A percentile compares a stretch with the other conserved stretches of the same genome.
These are phyloP conservation scores for Drosophila ustulata DNA, from an alignment of 2,888 invertebrate species.

Conservation along the genomic window DNA sequence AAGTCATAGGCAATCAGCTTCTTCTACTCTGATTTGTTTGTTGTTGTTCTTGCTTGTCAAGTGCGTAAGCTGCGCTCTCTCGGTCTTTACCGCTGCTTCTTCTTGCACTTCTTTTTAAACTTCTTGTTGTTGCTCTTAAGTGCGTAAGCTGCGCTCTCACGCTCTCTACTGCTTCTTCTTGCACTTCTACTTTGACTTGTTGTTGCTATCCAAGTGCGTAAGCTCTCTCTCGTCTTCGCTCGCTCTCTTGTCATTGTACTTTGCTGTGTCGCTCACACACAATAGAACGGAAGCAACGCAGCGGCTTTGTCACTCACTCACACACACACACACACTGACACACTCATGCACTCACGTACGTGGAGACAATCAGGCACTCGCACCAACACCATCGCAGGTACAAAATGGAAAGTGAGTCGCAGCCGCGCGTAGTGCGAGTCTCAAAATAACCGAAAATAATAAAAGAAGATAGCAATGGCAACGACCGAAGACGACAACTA, in stretches of 20 bases:
- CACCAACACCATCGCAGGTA: constrained; percentile 61
- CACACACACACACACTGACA: constrained; percentile 19
- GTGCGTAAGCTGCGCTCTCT: constrained; percentile 57
- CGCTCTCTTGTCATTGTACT: constrained; percentile 31
- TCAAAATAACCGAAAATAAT: constrained; percentile 67
- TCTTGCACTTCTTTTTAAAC: neutral
- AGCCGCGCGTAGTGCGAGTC: constrained; percentile 40
- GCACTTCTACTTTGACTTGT: neutral
- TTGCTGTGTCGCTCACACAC: constrained; percentile 40
- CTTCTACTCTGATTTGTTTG: constrained; percentile 3
- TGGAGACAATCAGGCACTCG: constrained; percentile 36
- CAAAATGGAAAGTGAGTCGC: constrained; percentile 76
- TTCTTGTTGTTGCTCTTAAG: neutral
- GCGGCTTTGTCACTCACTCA: constrained; percentile 67
- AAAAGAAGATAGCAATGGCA: constrained; percentile 72
- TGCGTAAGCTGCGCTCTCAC: constrained; percentile 38
- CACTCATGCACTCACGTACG: constrained; percentile 5
- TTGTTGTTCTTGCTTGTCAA: constrained; percentile 25
- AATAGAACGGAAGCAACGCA: constrained; percentile 76
- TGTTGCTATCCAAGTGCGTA: constrained; percentile 57
- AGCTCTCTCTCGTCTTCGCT: constrained; percentile 32
- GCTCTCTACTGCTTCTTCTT: constrained; percentile 5
- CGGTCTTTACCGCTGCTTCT: neutral
- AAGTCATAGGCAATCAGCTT: constrained; percentile 53
- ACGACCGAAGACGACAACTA: constrained; percentile 69